A percentile compares a stretch with the other conserved stretches of the same genome.
Conservation (phyloP, 2,797 vertebrate genomes). For the Thaleichthys pacificus region DNA sequence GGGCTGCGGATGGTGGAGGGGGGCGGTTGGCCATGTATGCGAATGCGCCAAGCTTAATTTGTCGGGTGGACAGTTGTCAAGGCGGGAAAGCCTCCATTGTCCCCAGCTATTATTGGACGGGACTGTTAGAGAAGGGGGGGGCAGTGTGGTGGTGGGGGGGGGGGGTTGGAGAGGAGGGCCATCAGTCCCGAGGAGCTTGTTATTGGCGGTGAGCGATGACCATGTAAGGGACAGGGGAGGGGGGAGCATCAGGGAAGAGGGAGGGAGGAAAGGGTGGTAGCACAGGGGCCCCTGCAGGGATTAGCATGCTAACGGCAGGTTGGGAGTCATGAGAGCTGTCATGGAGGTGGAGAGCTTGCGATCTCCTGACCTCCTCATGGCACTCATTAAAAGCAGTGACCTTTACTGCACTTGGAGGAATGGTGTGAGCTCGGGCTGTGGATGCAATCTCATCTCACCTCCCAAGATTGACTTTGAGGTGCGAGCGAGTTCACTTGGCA, state of each 20-base stretch:
- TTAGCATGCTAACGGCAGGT: constrained; percentile 64
- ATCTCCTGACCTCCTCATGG: constrained; percentile 54
- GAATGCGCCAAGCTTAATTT: constrained; percentile 54
- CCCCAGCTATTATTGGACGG: constrained; percentile 66
- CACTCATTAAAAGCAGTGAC: constrained; percentile 70
- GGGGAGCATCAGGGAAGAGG: constrained; percentile 14
- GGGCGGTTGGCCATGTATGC: not conserved
- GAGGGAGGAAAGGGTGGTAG: constrained; percentile 9
- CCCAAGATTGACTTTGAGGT: constrained; percentile 19
- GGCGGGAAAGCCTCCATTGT: constrained; percentile 55
- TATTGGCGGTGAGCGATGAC: constrained; percentile 70
- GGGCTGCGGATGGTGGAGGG: not conserved
- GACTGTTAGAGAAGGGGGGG: constrained; percentile 48
- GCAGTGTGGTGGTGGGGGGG: too few species aligned
- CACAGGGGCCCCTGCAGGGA: constrained; percentile 43
- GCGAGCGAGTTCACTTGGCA: not conserved
- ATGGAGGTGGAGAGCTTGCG: constrained; percentile 49
- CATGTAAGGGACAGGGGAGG: constrained; percentile 16
- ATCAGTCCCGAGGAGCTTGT: constrained; percentile 58
- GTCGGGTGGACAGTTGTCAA: constrained; percentile 62
- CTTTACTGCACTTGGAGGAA: constrained; percentile 51
- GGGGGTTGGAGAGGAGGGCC: constrained; percentile 48
- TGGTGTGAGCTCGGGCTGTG: not conserved
- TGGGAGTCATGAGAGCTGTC: constrained; percentile 54
- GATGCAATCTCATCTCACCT: constrained; percentile 35